Evolutionary conservation across 2,797 vertebrate genomes (phyloP).

Genomic region (Masticophis lateralis): DNA sequence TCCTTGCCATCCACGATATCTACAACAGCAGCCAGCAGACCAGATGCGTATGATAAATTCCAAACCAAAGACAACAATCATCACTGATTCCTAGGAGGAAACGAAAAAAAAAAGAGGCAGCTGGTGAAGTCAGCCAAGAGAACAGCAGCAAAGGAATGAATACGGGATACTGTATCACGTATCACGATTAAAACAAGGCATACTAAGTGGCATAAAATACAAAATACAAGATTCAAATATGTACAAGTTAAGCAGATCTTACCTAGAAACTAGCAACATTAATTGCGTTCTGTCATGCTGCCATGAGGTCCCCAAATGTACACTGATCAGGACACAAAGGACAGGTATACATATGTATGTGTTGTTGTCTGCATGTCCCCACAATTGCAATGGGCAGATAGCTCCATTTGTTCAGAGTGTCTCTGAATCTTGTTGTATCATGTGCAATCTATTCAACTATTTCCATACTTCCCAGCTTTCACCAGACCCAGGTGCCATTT

Average conservation of each 20-base stretch:
- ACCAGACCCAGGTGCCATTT: neutral
- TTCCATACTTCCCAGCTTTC: neutral
- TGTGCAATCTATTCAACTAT: neutral
- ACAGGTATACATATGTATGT: neutral
- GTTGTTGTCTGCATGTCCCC: neutral
- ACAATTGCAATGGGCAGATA: neutral
- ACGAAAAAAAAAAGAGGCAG: slow-evolving; percentile 40
- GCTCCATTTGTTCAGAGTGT: neutral
- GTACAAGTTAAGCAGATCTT: neutral
- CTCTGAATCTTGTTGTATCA: neutral
- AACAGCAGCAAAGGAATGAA: neutral
- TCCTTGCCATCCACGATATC: slow-evolving; percentile 95
- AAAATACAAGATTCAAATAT: neutral
- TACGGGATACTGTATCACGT: neutral
- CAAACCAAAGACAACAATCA: slow-evolving; percentile 97
- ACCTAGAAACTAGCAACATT: neutral
- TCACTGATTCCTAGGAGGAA: slow-evolving; percentile 88
- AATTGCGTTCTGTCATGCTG: neutral
- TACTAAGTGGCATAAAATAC: neutral
- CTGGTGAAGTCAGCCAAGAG: slow-evolving; percentile 31
- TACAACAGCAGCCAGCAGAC: slow-evolving; percentile 96
- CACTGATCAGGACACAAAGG: neutral
- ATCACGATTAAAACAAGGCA: neutral
- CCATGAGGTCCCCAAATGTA: neutral
- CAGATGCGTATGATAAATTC: slow-evolving; percentile 95